A percentile compares a stretch with the other conserved stretches of the same genome.
These are phyloP conservation scores for Aphelenchoides besseyi DNA, from an alignment of 1,140 invertebrate species.

Conservation along the genomic window DNA sequence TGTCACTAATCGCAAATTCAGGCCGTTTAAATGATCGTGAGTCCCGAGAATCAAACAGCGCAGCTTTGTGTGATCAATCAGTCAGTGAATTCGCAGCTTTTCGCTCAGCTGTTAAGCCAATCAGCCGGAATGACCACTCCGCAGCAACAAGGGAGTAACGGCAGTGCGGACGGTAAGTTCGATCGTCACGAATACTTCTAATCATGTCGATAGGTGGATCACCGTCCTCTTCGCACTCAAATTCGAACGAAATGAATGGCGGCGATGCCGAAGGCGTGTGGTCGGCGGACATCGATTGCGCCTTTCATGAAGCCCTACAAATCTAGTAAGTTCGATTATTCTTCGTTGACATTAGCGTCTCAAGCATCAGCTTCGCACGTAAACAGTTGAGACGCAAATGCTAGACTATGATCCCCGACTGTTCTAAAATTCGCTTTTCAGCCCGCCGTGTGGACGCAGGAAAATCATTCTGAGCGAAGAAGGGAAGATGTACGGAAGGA, in stretches of 20 bases:
- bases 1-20: too few relatives aligned
- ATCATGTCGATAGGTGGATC: background rate
- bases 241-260: conserved; percentile 8
- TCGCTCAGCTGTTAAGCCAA: background rate
- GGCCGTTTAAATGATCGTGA: background rate
- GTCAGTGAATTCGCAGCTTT: background rate
- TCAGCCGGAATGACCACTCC: background rate
- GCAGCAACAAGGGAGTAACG: background rate
- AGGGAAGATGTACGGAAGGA: conserved; percentile 99
- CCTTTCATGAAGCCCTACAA: conserved; percentile 97
- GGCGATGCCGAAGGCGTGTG: conserved; percentile 97
- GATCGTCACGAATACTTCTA: background rate
- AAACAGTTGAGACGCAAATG: too few relatives aligned
- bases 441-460: conserved; percentile 92
- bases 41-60: background rate
- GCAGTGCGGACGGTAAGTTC: background rate
- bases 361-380: too few relatives aligned
- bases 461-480: conserved; percentile 99
- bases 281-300: conserved; percentile 99
- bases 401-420: too few relatives aligned
- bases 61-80: background rate
- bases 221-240: conserved; percentile 8
- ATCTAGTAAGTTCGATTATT: too few relatives aligned
- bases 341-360: too few relatives aligned
- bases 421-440: too few relatives aligned